phyloP scores from a whole-genome alignment of 1,140 invertebrate genomes.

The Lepidurus couesii region DNA sequence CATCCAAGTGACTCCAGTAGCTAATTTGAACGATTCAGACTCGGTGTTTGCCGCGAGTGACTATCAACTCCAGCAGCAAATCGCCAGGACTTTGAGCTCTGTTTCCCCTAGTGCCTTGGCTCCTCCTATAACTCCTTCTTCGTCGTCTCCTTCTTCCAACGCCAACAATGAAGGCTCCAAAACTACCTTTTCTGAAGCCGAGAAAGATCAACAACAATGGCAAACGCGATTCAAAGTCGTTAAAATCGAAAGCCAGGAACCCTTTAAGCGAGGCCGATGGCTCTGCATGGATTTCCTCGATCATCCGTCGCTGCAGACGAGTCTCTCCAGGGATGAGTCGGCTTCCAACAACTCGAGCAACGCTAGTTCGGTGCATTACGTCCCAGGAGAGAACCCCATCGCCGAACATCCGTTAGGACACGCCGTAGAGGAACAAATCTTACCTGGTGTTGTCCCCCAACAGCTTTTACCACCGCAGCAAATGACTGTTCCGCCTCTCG shows the following conservation, averaged over 20 bases:
- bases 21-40: not conserved
- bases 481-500: conserved; percentile 16
- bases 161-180: conserved; percentile 32
- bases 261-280: conserved; percentile 88
- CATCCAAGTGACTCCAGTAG: not conserved
- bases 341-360: conserved; percentile 34
- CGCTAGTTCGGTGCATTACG: conserved; percentile 30
- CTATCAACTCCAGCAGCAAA: not conserved
- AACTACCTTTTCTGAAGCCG: conserved; percentile 27
- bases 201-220: conserved; percentile 39
- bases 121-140: not conserved
- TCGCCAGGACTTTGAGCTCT: not conserved
- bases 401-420: conserved; percentile 22
- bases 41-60: not conserved
- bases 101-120: conserved; percentile 16
- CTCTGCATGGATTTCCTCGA: conserved; percentile 93
- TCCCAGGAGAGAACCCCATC: conserved; percentile 9
- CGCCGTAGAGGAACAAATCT: conserved; percentile 33
- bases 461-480: conserved; percentile 33
- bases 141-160: not conserved
- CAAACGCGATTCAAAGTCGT: conserved; percentile 80
- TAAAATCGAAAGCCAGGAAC: conserved; percentile 91
- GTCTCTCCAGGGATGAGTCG: conserved; percentile 35
- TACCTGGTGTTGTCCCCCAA: conserved; percentile 25
- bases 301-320: conserved; percentile 59